These are phyloP conservation scores for Trichomycterus rosablanca DNA, from an alignment of 2,113 vertebrate genomes.

Conservation along the genomic window DNA sequence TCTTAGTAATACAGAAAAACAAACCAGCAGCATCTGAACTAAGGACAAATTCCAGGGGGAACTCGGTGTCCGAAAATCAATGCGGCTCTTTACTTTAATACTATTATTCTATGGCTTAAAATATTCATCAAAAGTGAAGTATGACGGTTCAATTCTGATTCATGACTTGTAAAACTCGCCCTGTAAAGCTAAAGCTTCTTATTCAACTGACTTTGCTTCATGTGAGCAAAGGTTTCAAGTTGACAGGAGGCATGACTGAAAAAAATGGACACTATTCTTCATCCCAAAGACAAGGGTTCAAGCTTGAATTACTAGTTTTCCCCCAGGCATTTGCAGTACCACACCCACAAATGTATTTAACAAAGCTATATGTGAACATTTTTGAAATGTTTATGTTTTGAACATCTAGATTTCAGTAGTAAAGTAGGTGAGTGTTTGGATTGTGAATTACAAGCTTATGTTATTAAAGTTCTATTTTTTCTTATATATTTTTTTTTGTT, in stretches of 20 bases:
- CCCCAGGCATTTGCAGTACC: neutral
- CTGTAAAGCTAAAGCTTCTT: conserved; percentile 19
- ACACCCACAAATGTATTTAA: no score
- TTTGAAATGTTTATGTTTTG: conserved; percentile 14
- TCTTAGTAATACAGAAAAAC: no score
- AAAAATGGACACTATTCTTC: conserved; percentile 16
- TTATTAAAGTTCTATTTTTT: neutral
- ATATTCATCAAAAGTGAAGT: conserved; percentile 46
- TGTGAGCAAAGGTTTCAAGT: conserved; percentile 19
- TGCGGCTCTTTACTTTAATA: conserved; percentile 31
- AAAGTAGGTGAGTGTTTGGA: no score
- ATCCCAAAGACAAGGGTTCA: conserved; percentile 18
- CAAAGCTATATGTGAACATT: no score
- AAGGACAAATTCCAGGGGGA: conserved; percentile 35
- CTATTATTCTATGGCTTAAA: conserved; percentile 39
- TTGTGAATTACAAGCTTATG: no score
- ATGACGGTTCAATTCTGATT: conserved; percentile 16
- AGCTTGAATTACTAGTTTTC: neutral
- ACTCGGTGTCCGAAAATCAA: conserved; percentile 41
- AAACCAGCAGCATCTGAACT: conserved; percentile 26
- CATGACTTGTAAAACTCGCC: conserved; percentile 30
- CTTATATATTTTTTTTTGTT: no score
- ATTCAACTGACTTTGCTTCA: conserved; percentile 36
- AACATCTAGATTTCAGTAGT: neutral
- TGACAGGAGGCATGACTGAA: conserved; percentile 24